Base-by-base conservation (phyloP, 2,888 invertebrate genomes). In the Drosophila sordidapex region DNA sequence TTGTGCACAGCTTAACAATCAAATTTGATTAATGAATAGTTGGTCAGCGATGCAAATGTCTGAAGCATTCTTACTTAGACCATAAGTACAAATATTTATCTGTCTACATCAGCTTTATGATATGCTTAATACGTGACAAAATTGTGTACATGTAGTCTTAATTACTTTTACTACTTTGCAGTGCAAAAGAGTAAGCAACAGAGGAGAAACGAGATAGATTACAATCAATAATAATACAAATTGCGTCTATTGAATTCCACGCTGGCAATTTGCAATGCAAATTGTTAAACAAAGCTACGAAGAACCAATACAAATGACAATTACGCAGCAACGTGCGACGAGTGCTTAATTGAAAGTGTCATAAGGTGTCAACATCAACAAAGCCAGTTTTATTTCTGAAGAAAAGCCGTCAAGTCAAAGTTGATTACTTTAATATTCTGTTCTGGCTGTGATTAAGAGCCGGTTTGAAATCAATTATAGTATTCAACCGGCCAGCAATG, bases 361-460 rank as follows among this genome's bases (percentile, higher is more conserved):
- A 54, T 51, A 61, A 58, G 21, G 31, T 51, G 52, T 40, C 33
- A 71, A 51, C 29, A n/a, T 33, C 21, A 25, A 33, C 8, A 53
- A 64, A 57, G 38, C 71, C 25, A 38, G 81, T 80, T 80, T 76
- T 29, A 62, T 11, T 81, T 78, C 81, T 59, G 15, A 58, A 62
- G 76, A 76, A 77, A 66, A 51, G 76, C 29, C 59, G n/a, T 21
- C 33, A 58, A 59, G 43, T 35, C 64, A 21, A 57, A 54, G 65
- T 76, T 76, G 64, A 59, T 79, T 65, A 59, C 62, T 48, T 46
- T 46, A 25, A 15, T 46, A 25, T 46, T 25, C 25, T 46, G 46
- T 15, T 15, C 25, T 48, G 8, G 27, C 18, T 67, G 53, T 63
- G 40, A 29, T 58, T 31, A 29, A 67, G 63, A 78, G 31, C 76